Conservation (phyloP, 1,140 invertebrate species). For the Wasmannia auropunctata region DNA sequence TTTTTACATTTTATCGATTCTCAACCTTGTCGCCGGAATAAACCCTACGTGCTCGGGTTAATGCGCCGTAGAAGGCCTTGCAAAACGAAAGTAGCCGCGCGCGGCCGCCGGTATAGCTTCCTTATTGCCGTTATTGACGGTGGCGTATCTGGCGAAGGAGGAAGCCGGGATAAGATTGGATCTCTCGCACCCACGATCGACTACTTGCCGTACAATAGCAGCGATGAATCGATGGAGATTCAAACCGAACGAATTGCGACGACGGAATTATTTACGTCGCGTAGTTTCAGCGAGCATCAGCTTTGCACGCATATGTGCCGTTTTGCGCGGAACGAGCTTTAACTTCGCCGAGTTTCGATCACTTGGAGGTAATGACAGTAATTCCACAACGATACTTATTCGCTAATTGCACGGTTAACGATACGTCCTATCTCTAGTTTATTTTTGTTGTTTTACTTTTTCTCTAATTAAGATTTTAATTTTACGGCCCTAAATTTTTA, state of each 20-base stretch:
- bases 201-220: constrained; percentile 1
- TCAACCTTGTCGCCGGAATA: constrained; percentile 44
- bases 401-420: background rate
- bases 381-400: background rate
- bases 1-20: constrained; percentile 20
- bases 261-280: constrained; percentile 13
- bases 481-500: background rate
- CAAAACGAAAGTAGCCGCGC: constrained; percentile 35
- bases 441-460: no score
- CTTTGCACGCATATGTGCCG: background rate
- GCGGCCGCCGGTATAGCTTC: constrained; percentile 31
- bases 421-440: no score
- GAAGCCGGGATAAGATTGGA: constrained; percentile 39
- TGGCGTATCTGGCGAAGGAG: background rate
- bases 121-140: constrained; percentile 53
- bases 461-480: no score
- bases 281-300: background rate
- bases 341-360: background rate
- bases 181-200: constrained; percentile 13
- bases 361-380: background rate
- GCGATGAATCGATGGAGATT: constrained; percentile 19
- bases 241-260: background rate
- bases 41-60: constrained; percentile 40
- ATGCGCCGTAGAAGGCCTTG: constrained; percentile 43
- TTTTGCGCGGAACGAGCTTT: background rate